Conservation (phyloP, 2,113 vertebrate genomes). For the Ictidomys tridecemlineatus region DNA sequence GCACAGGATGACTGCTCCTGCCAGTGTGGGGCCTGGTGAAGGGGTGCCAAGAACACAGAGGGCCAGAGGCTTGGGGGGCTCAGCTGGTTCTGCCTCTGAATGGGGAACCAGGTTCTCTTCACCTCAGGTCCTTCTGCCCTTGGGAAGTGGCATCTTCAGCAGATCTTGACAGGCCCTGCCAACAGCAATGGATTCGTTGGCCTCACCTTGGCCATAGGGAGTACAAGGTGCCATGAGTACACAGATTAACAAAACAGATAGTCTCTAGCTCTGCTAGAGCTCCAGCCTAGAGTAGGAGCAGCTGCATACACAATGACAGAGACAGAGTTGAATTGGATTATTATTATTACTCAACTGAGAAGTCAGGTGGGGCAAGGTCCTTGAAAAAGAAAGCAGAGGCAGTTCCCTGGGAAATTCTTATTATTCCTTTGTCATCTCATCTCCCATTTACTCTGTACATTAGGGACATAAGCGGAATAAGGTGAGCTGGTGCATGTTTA, state of each 20-base stretch:
- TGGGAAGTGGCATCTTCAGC: neutral
- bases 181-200: neutral
- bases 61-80: neutral
- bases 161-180: neutral
- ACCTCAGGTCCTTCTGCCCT: neutral
- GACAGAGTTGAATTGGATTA: neutral
- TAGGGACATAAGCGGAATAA: too few species aligned
- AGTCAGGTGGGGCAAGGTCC: neutral
- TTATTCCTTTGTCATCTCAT: neutral
- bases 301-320: neutral
- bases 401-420: neutral
- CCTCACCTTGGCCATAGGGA: neutral
- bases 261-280: neutral
- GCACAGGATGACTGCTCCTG: neutral
- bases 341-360: neutral
- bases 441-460: neutral
- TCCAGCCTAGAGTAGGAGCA: neutral
- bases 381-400: slow-evolving; percentile 12
- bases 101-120: neutral
- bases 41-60: neutral
- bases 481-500: too few species aligned
- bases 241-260: neutral
- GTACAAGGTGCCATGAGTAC: neutral
- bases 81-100: neutral
- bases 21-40: neutral